These are phyloP conservation scores for Brachymystax lenok DNA, from an alignment of 2,797 vertebrate species.

Conservation along the genomic window DNA sequence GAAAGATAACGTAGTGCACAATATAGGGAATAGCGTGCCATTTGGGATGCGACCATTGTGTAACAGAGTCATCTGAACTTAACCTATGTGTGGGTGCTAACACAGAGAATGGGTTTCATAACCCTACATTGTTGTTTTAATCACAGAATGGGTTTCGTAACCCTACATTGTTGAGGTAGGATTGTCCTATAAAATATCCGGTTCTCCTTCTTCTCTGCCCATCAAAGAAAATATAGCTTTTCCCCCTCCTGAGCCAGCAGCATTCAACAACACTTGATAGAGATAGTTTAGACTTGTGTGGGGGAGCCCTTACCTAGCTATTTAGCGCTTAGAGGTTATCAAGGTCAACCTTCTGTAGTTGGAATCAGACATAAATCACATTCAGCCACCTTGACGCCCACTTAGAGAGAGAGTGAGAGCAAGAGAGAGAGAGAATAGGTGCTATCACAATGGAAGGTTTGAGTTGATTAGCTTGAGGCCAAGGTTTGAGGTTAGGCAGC, in stretches of 20 bases:
- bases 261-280: background rate
- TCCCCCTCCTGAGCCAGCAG: background rate
- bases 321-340: constrained; percentile 51
- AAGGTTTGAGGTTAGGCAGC: background rate
- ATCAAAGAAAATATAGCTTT: background rate
- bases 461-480: background rate
- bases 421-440: background rate
- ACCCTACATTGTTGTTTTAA: background rate
- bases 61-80: background rate
- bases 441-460: background rate
- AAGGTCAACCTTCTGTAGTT: constrained; percentile 34
- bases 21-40: too few relatives aligned
- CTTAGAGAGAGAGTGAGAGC: background rate
- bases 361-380: constrained; percentile 43
- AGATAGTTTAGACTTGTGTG: background rate
- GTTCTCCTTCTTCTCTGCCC: background rate
- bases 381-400: background rate
- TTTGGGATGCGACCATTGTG: background rate
- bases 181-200: background rate
- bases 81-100: background rate
- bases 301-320: background rate
- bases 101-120: background rate
- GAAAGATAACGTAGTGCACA: background rate
- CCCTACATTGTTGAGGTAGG: background rate
- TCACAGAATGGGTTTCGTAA: background rate